Evolutionary conservation across 2,888 invertebrate genomes (phyloP), one percentile per base, ranked within the genome.

Genomic region (Acleris literana): DNA sequence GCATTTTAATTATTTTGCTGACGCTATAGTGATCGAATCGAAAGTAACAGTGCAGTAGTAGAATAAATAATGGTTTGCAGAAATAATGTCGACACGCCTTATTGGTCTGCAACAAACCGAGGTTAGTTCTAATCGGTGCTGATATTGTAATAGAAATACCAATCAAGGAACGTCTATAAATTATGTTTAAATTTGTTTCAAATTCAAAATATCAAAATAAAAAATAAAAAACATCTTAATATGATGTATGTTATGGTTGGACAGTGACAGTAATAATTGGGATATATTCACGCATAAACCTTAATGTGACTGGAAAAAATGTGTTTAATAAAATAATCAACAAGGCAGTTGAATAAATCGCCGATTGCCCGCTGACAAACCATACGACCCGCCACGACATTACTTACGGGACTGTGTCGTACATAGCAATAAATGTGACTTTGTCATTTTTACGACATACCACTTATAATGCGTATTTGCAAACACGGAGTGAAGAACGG

Each of bases 331-430:
- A 89, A 87, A 89, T 87, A 86, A 87, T 88, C 86, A 86, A 86
- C 87, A 85, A 85, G 83, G 79, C 76, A 72, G 75, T 76, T 83
- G 77, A 84, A 91, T 91, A 91, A 90, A 90, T 90, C 80, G 81
- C 79, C 78, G 86, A 88, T 89, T 87, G 84, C 89, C 86, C 80
- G 87, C 88, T 88, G 88, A 90, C 88, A 87, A 86, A 87, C 85
- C 84, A 85, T 85, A 85, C 79, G 77, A 81, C 78, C 77, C 79
- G 85, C 85, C 84, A 84, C 78, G 78, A 78, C 85, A 88, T 90
- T 86, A 87, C 81, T 86, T 87, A 87, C 85, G 82, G 17, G 66
- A 57, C 66, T 74, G 73, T 83, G 85, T 85, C 83, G 76, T 79
- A 82, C 82, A 79, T 74, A 74, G 82, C 80, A 81, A 87, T 88